Percentiles rank a stretch among this genome's conserved stretches.
Conservation (phyloP, 2,888 invertebrate genomes). For the Furcula furcula region DNA sequence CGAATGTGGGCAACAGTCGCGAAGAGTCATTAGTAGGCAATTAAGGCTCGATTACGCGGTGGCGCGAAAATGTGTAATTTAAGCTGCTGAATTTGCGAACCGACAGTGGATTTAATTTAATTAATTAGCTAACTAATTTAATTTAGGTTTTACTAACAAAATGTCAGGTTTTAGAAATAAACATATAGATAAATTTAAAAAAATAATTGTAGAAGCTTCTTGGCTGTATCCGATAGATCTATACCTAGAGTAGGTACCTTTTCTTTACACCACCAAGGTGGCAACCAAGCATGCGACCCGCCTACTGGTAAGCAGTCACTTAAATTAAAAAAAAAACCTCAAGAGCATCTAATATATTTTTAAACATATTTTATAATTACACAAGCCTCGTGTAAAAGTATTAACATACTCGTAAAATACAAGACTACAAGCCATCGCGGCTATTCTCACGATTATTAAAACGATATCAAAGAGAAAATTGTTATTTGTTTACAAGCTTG, state of each 20-base stretch:
- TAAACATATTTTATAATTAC: neutral
- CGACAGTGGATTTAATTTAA: conserved; percentile 7
- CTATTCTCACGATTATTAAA: conserved; percentile 1
- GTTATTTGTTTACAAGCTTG: neutral
- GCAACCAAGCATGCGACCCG: too few species aligned
- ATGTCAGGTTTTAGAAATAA: too few species aligned
- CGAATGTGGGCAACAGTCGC: conserved; percentile 18
- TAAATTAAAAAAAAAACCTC: neutral
- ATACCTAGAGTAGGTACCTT: too few species aligned
- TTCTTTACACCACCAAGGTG: too few species aligned
- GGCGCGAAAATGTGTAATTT: conserved; percentile 47
- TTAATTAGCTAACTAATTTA: too few species aligned
- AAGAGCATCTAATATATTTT: neutral
- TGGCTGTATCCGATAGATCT: too few species aligned
- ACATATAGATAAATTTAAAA: too few species aligned
- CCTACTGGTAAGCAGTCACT: too few species aligned
- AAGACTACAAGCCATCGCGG: neutral
- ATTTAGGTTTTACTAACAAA: too few species aligned
- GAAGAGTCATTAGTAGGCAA: conserved; percentile 32
- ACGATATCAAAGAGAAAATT: neutral
- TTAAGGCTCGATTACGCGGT: conserved; percentile 33
- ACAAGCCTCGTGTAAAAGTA: neutral
- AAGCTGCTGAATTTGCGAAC: conserved; percentile 34
- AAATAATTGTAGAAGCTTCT: too few species aligned
- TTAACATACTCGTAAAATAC: neutral